Evolutionary conservation across 2,113 vertebrate species (phyloP).

Genomic region (Meles meles): DNA sequence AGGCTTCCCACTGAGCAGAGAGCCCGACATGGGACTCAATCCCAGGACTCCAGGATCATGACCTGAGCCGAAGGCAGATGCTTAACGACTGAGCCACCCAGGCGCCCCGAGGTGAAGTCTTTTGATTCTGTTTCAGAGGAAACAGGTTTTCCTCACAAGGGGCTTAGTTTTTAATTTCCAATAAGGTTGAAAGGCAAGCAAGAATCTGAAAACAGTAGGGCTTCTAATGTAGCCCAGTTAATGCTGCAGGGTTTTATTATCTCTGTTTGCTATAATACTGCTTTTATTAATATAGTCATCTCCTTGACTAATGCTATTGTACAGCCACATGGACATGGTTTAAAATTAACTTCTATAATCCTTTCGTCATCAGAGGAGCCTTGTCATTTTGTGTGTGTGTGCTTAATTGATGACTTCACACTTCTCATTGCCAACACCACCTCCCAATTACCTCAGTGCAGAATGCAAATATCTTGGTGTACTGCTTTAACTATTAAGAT

Average conservation of each 20-base stretch:
- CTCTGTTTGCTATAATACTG: conserved; percentile 50
- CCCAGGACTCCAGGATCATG: too few species aligned
- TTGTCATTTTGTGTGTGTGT: neutral
- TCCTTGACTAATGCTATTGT: conserved; percentile 37
- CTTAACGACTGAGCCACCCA: too few species aligned
- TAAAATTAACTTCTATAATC: conserved; percentile 53
- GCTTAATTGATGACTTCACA: neutral
- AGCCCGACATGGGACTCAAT: too few species aligned
- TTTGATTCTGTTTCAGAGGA: conserved; percentile 54
- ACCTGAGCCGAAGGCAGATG: too few species aligned
- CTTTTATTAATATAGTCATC: conserved; percentile 52
- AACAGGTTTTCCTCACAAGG: conserved; percentile 58
- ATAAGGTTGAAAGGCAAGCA: conserved; percentile 51
- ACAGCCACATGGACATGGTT: neutral
- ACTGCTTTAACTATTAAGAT: neutral
- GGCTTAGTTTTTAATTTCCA: conserved; percentile 59
- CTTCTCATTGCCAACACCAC: neutral
- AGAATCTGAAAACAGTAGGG: conserved; percentile 32
- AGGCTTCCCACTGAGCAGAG: too few species aligned
- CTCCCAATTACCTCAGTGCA: neutral
- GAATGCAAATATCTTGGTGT: conserved; percentile 14
- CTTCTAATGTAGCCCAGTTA: conserved; percentile 57
- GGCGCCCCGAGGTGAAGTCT: conserved; percentile 31
- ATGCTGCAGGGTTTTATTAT: conserved; percentile 47
- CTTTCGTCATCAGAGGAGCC: conserved; percentile 13